Conservation (phyloP, 1,140 invertebrate species). For the Cydia amplana region DNA sequence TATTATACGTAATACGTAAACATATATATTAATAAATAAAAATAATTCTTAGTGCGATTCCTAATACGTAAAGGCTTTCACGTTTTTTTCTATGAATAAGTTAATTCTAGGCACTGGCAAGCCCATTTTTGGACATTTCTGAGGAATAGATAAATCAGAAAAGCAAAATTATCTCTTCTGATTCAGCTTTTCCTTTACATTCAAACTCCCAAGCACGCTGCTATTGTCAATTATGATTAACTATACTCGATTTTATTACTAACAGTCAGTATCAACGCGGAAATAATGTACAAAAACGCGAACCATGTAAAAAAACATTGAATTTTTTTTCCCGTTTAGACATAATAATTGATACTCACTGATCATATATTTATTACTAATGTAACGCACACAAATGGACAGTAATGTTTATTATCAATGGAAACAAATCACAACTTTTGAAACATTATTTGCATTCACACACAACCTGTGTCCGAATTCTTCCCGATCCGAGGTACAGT, state of each 20-base stretch:
- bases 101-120: conserved; percentile 29
- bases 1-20: neutral
- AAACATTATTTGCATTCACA: conserved; percentile 25
- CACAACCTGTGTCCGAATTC: conserved; percentile 11
- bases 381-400: conserved; percentile 17
- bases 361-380: conserved; percentile 24
- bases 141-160: neutral
- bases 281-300: neutral
- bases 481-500: conserved; percentile 15
- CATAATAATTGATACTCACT: neutral
- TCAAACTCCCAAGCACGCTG: neutral
- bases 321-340: neutral
- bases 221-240: conserved; percentile 27
- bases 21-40: conserved; percentile 16
- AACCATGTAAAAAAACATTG: neutral
- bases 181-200: neutral
- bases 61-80: conserved; percentile 26
- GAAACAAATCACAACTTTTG: conserved; percentile 24
- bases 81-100: neutral
- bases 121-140: neutral
- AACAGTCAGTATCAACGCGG: neutral
- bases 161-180: neutral
- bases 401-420: conserved; percentile 16
- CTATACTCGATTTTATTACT: conserved; percentile 4
- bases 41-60: conserved; percentile 17